Evolutionary conservation across 1,140 invertebrate genomes (phyloP).

Genomic region (Drosophila fuyamai): DNA sequence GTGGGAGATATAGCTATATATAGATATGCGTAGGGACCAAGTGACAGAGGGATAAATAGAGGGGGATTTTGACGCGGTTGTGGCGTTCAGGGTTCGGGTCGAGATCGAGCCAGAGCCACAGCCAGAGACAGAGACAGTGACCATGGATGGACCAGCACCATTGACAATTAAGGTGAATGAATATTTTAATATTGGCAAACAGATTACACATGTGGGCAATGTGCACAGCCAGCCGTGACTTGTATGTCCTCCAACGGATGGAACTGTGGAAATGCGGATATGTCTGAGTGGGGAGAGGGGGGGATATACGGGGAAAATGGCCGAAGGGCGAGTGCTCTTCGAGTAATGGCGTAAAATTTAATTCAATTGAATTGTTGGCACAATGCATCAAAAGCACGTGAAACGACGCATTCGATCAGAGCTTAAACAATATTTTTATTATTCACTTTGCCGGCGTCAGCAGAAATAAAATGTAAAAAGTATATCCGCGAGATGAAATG

Average conservation of each 20-base stretch:
- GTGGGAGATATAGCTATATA: slow-evolving; percentile 18
- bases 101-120: slow-evolving; percentile 4
- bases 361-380: slow-evolving; percentile 80
- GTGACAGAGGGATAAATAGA: slow-evolving; percentile 27
- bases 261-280: slow-evolving; percentile 14
- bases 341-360: slow-evolving; percentile 78
- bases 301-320: not conserved
- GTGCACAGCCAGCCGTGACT: slow-evolving; percentile 45
- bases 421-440: slow-evolving; percentile 27
- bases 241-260: slow-evolving; percentile 36
- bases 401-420: slow-evolving; percentile 16
- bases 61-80: slow-evolving; percentile 70
- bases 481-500: slow-evolving; percentile 17
- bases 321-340: slow-evolving; percentile 16
- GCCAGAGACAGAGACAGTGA: slow-evolving; percentile 7
- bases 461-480: slow-evolving; percentile 9
- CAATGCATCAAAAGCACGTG: slow-evolving; percentile 65
- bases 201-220: slow-evolving; percentile 79
- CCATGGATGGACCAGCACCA: slow-evolving; percentile 41
- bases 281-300: not conserved
- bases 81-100: slow-evolving; percentile 39
- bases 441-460: slow-evolving; percentile 13
- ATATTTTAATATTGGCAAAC: slow-evolving; percentile 83
- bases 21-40: slow-evolving; percentile 12
- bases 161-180: slow-evolving; percentile 83